phyloP scores from a whole-genome alignment of 2,888 invertebrate genomes.

The Dione juno region DNA sequence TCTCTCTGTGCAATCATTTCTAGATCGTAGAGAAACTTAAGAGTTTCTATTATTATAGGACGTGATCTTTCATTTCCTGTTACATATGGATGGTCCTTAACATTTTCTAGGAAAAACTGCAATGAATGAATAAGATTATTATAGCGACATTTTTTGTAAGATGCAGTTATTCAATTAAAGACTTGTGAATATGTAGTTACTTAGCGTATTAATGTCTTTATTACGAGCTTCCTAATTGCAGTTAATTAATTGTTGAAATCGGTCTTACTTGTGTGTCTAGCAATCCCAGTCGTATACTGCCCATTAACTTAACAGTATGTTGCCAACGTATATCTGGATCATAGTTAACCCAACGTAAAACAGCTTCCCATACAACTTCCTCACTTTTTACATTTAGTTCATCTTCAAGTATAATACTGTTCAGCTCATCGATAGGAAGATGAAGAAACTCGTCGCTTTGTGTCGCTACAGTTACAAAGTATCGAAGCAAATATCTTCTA shows the following conservation, averaged over 20 bases:
- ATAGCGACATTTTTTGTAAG: no score
- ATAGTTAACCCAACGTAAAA: conserved; percentile 93
- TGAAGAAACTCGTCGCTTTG: conserved; percentile 90
- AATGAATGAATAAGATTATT: conserved; percentile 37
- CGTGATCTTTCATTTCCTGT: conserved; percentile 91
- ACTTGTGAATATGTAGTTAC: no score
- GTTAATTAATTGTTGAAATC: no score
- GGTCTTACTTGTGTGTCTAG: conserved; percentile 88
- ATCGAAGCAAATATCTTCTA: conserved; percentile 88
- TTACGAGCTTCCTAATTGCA: no score
- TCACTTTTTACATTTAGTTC: conserved; percentile 94
- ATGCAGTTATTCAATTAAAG: no score
- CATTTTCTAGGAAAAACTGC: conserved; percentile 95
- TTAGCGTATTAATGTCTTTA: no score
- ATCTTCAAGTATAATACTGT: conserved; percentile 90
- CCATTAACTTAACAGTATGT: conserved; percentile 90
- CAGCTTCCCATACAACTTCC: conserved; percentile 93
- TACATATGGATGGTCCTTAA: conserved; percentile 94
- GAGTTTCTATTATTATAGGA: conserved; percentile 94
- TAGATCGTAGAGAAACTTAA: conserved; percentile 95
- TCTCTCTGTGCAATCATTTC: conserved; percentile 92
- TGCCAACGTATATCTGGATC: conserved; percentile 88
- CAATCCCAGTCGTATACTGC: conserved; percentile 90
- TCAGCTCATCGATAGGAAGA: conserved; percentile 88
- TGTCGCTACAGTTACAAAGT: conserved; percentile 89